Conservation (phyloP, 2,797 vertebrate genomes). For the Paedocypris micromegethes region DNA sequence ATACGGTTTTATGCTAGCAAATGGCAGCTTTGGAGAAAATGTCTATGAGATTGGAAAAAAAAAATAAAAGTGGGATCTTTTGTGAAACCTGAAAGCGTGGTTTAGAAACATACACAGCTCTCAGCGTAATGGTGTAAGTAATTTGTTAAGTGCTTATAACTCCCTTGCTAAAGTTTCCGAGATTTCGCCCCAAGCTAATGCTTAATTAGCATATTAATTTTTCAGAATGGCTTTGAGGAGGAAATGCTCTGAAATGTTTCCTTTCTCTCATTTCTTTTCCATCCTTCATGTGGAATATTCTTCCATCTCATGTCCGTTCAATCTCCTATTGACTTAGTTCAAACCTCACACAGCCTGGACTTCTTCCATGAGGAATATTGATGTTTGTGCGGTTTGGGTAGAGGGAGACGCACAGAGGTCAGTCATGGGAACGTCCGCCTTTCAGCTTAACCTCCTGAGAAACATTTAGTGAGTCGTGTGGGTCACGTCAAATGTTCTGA, state of each 20-base stretch:
- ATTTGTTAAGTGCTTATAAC: slow-evolving; percentile 67
- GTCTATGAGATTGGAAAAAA: slow-evolving; percentile 9
- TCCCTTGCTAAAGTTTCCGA: slow-evolving; percentile 61
- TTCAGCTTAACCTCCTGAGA: too few species aligned
- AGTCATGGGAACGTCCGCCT: too few species aligned
- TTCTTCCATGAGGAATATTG: slow-evolving; percentile 35
- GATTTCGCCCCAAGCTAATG: slow-evolving; percentile 58
- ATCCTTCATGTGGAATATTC: slow-evolving; percentile 56
- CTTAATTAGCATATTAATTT: slow-evolving; percentile 67
- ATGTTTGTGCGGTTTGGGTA: slow-evolving; percentile 22
- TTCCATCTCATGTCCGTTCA: slow-evolving; percentile 52
- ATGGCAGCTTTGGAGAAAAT: slow-evolving; percentile 54
- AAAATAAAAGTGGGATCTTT: slow-evolving; percentile 49
- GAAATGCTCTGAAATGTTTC: slow-evolving; percentile 46
- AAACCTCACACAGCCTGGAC: slow-evolving; percentile 26
- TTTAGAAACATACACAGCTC: slow-evolving; percentile 64
- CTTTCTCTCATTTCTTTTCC: slow-evolving; percentile 25
- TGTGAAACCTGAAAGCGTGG: slow-evolving; percentile 46
- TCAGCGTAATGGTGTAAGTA: slow-evolving; percentile 62
- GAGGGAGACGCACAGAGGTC: slow-evolving; percentile 9
- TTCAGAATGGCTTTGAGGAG: slow-evolving; percentile 62
- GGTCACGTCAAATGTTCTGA: too few species aligned
- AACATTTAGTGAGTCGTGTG: too few species aligned
- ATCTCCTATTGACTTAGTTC: slow-evolving; percentile 50
- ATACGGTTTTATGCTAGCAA: slow-evolving; percentile 53